Percentiles rank a stretch among this genome's conserved stretches.
phyloP scores from a whole-genome alignment of 2,888 invertebrate species.

The Volucella bombylans region DNA sequence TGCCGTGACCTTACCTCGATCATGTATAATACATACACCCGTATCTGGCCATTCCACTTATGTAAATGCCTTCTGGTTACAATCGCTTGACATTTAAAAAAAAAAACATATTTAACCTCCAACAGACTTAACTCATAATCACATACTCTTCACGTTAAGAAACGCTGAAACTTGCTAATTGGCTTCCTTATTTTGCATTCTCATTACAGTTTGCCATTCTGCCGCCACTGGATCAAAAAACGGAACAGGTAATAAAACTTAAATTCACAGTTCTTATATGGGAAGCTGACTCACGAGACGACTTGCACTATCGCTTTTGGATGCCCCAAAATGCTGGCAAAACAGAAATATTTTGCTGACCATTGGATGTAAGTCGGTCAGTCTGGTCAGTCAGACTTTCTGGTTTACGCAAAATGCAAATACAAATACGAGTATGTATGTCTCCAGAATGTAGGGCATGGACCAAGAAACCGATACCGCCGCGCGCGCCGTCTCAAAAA shows the following conservation, averaged over 20 bases:
- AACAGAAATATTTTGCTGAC: no score
- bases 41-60: slow-evolving; percentile 3
- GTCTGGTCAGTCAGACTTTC: no score
- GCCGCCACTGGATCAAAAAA: slow-evolving; percentile 44
- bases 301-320: not conserved
- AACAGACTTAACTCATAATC: slow-evolving; percentile 37
- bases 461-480: not conserved
- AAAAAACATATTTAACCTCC: slow-evolving; percentile 23
- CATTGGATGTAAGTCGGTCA: no score
- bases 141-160: not conserved
- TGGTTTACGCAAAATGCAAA: no score
- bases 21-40: slow-evolving; percentile 16
- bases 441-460: slow-evolving; percentile 35
- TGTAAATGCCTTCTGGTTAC: slow-evolving; percentile 21
- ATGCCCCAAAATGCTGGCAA: not conserved
- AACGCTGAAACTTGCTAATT: slow-evolving; percentile 38
- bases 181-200: slow-evolving; percentile 16
- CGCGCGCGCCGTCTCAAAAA: not conserved
- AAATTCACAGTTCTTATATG: slow-evolving; percentile 5
- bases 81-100: slow-evolving; percentile 56
- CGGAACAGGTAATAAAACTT: slow-evolving; percentile 52
- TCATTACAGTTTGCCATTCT: slow-evolving; percentile 59
- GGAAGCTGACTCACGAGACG: not conserved
- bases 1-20: slow-evolving; percentile 58
- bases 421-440: no score